Percentiles rank a stretch among this genome's conserved stretches.
Conservation (phyloP, 2,888 invertebrate species). For the Aspidapion aeneum region DNA sequence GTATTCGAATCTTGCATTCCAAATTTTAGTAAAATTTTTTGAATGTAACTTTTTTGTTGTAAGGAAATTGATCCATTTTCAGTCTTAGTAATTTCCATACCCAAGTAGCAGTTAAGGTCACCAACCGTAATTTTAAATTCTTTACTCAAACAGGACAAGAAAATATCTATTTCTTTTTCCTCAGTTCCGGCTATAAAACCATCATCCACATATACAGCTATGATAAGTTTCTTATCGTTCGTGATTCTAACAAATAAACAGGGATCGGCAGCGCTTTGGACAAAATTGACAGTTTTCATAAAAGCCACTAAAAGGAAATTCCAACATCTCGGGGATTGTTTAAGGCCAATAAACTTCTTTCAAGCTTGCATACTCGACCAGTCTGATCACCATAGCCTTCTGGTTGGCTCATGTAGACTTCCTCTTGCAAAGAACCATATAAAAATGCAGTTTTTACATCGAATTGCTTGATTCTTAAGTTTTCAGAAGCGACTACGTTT, state of each 20-base stretch:
- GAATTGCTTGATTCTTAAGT: not conserved
- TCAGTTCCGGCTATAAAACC: slow-evolving; percentile 1
- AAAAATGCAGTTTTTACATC: slow-evolving; percentile 10
- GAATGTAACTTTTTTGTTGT: slow-evolving; percentile 1
- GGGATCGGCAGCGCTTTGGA: not conserved
- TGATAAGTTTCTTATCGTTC: not conserved
- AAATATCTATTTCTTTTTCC: not conserved
- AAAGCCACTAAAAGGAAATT: not conserved
- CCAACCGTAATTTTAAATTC: slow-evolving; percentile 1
- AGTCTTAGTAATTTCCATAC: not conserved
- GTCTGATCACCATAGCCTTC: slow-evolving; percentile 3
- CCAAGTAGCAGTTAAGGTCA: not conserved
- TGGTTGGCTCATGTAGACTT: slow-evolving; percentile 15
- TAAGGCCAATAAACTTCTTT: slow-evolving; percentile 3
- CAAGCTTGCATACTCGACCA: slow-evolving; percentile 7
- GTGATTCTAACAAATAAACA: not conserved
- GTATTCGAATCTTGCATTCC: no score
- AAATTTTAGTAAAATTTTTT: not conserved
- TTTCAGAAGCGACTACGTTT: not conserved
- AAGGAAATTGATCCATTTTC: not conserved
- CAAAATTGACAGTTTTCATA: not conserved
- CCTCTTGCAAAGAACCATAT: slow-evolving; percentile 3
- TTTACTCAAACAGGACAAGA: not conserved
- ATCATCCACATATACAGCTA: not conserved
- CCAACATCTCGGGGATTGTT: slow-evolving; percentile 15